These are phyloP conservation scores for Malthinus seriepunctatus DNA, from an alignment of 2,888 invertebrate genomes.

Conservation along the genomic window DNA sequence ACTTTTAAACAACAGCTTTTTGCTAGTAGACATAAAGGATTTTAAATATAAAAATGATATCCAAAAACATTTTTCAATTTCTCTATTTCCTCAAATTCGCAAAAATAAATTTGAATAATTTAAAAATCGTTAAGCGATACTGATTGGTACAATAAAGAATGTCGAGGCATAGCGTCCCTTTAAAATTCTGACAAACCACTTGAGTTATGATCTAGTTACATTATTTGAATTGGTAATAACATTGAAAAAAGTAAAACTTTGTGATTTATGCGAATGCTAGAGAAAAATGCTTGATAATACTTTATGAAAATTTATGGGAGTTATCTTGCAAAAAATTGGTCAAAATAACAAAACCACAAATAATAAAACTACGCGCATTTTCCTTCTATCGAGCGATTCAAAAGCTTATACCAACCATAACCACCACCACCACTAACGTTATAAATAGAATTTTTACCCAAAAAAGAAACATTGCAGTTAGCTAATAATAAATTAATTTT, in stretches of 20 bases:
- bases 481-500: slow-evolving; percentile 16
- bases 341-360: slow-evolving; percentile 25
- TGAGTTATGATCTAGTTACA: slow-evolving; percentile 33
- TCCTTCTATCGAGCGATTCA: neutral
- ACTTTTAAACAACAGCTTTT: too few relatives aligned
- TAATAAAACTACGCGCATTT: slow-evolving; percentile 12
- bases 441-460: too few relatives aligned
- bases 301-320: slow-evolving; percentile 30
- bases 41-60: too few relatives aligned
- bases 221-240: slow-evolving; percentile 37
- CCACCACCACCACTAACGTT: too few relatives aligned
- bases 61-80: neutral
- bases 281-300: slow-evolving; percentile 32
- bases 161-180: slow-evolving; percentile 20
- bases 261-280: slow-evolving; percentile 33
- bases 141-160: slow-evolving; percentile 28
- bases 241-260: slow-evolving; percentile 29
- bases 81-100: slow-evolving; percentile 18
- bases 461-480: neutral
- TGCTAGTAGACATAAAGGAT: too few relatives aligned
- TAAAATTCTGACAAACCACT: slow-evolving; percentile 22
- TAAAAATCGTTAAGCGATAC: slow-evolving; percentile 30
- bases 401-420: neutral
- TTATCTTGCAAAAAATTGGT: slow-evolving; percentile 28
- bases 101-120: slow-evolving; percentile 27